Evolutionary conservation across 2,888 invertebrate species (phyloP), one percentile per base, ranked within the genome.

Genomic region (Odontocerum albicorne): DNA sequence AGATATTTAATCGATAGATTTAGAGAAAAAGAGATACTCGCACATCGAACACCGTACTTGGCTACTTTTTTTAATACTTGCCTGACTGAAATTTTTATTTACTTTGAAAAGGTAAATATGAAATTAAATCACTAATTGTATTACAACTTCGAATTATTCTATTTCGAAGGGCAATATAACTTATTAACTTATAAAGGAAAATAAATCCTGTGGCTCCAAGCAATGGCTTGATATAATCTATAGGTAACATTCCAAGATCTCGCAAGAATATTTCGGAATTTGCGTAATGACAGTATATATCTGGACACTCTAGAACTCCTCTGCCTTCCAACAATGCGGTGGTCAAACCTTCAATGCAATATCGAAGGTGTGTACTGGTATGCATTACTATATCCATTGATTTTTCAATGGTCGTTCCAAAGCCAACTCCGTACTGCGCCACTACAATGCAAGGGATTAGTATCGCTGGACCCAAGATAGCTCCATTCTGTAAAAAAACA

Each of bases 321-420:
- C 89, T 70, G 52, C 84, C 75, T 53, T 80, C 71, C 57, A 85
- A 85, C 55, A 88, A 75, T 0, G 87, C 71, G 1, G 79, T 64
- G 1, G 67, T 74, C 63, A 72, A 82, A 42, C 87, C 88, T 4
- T 85, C 80, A 49, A 89, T 75, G 0, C 85, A 83, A 65, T 84
- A 89, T 45, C 89, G 80, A 12, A 89, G 74, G 67, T 84, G 90
- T 1, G 82, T 82, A 2, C n/a, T n/a, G n/a, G 72, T 65, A 0
- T 76, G 72, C 81, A 84, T 84, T 0, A 84, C 64, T 0, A 73
- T 65, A 57, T 68, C 71, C 82, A 84, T 84, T 16, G 70, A 62
- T 1, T 72, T 67, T 66, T 81, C 79, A 19, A 84, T 80, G 55
- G 64, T 65, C 1, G 72, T 68, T 1, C 81, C 81, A 62, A 81